Base-by-base conservation (phyloP, 1,140 invertebrate species). In the Augochlora pura region DNA sequence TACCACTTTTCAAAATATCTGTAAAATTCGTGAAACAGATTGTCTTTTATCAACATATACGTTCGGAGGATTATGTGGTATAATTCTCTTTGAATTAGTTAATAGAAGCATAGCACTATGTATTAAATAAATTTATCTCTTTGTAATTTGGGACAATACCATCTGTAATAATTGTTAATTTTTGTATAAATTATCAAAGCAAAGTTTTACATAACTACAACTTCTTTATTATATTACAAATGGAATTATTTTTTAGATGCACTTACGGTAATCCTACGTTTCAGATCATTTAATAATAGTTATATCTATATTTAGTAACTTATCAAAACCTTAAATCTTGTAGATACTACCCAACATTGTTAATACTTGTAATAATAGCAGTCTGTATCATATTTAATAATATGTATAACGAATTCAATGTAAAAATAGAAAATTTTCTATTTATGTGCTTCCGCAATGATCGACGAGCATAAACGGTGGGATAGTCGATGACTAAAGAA, bases 361-460 rank as follows among this genome's bases (percentile, higher is more conserved):
- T 73, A 79, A 79, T 79, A 77, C n/a, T 79, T 73, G 27, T 74
- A 79, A 66, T 25, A 74, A 73, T 74, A 73, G 25, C 49, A 14
- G 59, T 66, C 49, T 74, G 70, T 74, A 79, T 46, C 16, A 74
- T 79, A 79, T 46, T 74, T 72, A 38, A 60, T 42, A 23, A 12
- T 78, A 78, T 25, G 32, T 32, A 52, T 63, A 71, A 39, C 39
- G 32, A 54, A 71, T 79, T 79, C 38, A 71, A 60, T 78, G 71
- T 79, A 67, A 74, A 57, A 57, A 69, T 79, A 82, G 42, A 60
- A 57, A 73, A 57, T 80, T 84, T 84, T 80, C 65, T 77, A 84
- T 84, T 38, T 80, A 82, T 49, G 75, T 82, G 82, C 76, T 84
- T 84, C 83, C 83, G 74, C 21, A 49, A 39, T 60, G 46, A 46